Evolutionary conservation across 2,113 vertebrate species (phyloP).

Genomic region (Xenopus borealis): DNA sequence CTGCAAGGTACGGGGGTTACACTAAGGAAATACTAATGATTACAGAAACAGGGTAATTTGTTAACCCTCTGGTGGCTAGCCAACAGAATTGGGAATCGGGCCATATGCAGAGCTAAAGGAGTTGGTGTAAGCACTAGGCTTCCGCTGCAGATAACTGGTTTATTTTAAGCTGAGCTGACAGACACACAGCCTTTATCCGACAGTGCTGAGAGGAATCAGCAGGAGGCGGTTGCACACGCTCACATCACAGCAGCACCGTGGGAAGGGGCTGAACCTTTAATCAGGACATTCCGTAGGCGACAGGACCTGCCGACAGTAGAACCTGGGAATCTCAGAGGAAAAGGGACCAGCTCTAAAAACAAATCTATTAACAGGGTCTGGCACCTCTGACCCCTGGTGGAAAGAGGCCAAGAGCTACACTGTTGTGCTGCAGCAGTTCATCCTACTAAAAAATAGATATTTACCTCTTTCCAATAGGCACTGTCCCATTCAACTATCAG

Average conservation of each 20-base stretch:
- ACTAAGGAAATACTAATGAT: too few relatives aligned
- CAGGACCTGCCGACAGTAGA: not conserved
- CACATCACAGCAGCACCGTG: not conserved
- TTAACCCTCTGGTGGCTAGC: too few relatives aligned
- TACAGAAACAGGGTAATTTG: too few relatives aligned
- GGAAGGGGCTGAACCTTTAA: not conserved
- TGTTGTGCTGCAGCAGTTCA: too few relatives aligned
- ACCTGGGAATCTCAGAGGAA: too few relatives aligned
- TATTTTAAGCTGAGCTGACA: conserved; percentile 22
- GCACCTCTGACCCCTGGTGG: not conserved
- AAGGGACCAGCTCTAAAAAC: too few relatives aligned
- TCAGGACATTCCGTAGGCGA: not conserved
- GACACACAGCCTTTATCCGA: not conserved
- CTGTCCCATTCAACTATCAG: too few relatives aligned
- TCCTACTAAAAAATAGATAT: too few relatives aligned
- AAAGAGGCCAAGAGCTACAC: not conserved
- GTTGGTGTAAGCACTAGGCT: not conserved
- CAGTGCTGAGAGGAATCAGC: not conserved
- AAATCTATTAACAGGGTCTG: too few relatives aligned
- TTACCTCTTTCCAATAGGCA: too few relatives aligned
- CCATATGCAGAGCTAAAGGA: not conserved
- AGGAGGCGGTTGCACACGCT: not conserved
- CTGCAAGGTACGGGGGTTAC: too few relatives aligned
- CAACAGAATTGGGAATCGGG: too few relatives aligned
- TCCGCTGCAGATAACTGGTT: conserved; percentile 16